Evolutionary conservation across 2,888 invertebrate genomes (phyloP).

Genomic region (Phrixothrix hirtus): DNA sequence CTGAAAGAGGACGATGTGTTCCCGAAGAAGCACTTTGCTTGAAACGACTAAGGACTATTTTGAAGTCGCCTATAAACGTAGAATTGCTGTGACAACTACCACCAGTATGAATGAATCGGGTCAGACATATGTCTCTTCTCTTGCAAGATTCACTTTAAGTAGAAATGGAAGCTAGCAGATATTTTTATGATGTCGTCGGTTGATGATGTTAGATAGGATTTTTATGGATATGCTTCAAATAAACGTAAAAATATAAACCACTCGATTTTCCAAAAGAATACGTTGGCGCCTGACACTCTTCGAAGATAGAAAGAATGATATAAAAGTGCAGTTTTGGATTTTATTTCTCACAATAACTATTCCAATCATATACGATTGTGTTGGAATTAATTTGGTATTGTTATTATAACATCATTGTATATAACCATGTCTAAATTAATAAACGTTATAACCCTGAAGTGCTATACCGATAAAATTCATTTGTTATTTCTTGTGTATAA

Average conservation of each 20-base stretch:
- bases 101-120: slow-evolving; percentile 34
- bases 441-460: too few relatives aligned
- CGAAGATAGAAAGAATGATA: not conserved
- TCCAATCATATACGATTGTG: too few relatives aligned
- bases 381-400: too few relatives aligned
- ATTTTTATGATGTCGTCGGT: slow-evolving; percentile 39
- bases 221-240: slow-evolving; percentile 42
- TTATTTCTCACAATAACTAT: too few relatives aligned
- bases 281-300: not conserved
- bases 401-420: too few relatives aligned
- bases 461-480: too few relatives aligned
- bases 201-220: slow-evolving; percentile 31
- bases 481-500: too few relatives aligned
- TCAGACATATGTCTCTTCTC: slow-evolving; percentile 40
- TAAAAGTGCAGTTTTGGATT: not conserved
- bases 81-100: slow-evolving; percentile 38
- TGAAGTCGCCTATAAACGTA: slow-evolving; percentile 40
- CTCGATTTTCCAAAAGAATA: slow-evolving; percentile 17
- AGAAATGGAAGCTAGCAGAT: slow-evolving; percentile 27
- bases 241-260: slow-evolving; percentile 40
- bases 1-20: slow-evolving; percentile 19
- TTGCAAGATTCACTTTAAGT: slow-evolving; percentile 35
- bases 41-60: slow-evolving; percentile 33
- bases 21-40: slow-evolving; percentile 26
- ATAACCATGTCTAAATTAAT: too few relatives aligned